These are phyloP conservation scores for Spea hammondii DNA, from an alignment of 2,797 vertebrate species.

Conservation along the genomic window DNA sequence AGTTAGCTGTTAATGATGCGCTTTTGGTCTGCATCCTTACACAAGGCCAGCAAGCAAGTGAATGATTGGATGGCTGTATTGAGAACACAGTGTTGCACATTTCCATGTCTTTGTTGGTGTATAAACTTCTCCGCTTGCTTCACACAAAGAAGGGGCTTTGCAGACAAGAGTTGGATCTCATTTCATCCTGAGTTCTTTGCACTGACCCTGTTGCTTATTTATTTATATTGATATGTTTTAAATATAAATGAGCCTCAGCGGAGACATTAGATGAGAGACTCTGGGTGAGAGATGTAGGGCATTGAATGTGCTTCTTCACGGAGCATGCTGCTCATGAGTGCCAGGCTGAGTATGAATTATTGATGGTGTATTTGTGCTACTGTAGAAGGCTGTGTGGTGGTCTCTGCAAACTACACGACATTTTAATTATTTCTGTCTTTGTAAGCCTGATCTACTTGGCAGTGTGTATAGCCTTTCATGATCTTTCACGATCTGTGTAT, in stretches of 20 bases:
- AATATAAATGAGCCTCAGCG: conserved; percentile 31
- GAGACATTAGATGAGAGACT: conserved; percentile 1
- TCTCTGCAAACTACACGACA: neutral
- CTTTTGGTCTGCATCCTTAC: conserved; percentile 1
- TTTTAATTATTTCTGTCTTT: neutral
- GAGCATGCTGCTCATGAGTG: neutral
- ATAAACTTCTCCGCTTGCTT: conserved; percentile 45
- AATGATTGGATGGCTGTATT: conserved; percentile 37
- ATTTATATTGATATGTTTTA: conserved; percentile 34
- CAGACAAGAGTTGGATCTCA: conserved; percentile 29
- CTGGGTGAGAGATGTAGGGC: conserved; percentile 5
- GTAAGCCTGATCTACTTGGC: neutral
- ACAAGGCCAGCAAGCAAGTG: conserved; percentile 30
- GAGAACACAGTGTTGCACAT: conserved; percentile 24
- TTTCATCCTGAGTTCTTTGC: conserved; percentile 29
- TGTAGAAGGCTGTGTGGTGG: neutral
- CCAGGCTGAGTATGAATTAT: neutral
- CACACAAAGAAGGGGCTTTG: conserved; percentile 30
- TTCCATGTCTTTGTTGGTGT: conserved; percentile 37
- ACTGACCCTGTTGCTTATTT: conserved; percentile 23
- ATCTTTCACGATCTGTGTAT: too few relatives aligned
- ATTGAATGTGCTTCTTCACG: neutral
- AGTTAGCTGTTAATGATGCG: conserved; percentile 47
- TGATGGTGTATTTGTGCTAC: neutral
- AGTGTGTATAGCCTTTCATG: too few relatives aligned